phyloP scores from a whole-genome alignment of 2,888 invertebrate species.

The Acanthosepion pharaonis region DNA sequence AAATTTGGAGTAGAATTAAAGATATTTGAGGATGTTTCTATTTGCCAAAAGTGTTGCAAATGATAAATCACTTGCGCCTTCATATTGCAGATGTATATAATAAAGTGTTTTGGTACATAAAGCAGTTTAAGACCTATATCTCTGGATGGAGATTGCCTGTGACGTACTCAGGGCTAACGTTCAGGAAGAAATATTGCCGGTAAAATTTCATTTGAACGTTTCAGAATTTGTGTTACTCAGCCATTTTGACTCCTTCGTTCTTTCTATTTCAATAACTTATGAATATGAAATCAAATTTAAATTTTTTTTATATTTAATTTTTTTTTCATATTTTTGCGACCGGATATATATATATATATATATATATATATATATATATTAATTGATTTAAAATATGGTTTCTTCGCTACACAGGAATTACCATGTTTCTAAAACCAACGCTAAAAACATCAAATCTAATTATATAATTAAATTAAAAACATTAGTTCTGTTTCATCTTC shows the following conservation, averaged over 20 bases:
- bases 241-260: not conserved
- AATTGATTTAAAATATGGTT: no score
- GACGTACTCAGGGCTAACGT: not conserved
- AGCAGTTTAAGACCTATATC: not conserved
- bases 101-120: not conserved
- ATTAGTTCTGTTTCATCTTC: no score
- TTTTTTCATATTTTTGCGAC: no score
- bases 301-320: not conserved
- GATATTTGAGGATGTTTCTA: slow-evolving; percentile 21
- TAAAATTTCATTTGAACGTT: not conserved
- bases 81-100: slow-evolving; percentile 22
- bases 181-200: not conserved
- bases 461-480: no score
- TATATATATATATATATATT: not conserved
- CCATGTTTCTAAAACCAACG: no score
- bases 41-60: not conserved
- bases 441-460: no score
- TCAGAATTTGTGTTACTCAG: not conserved
- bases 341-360: not conserved
- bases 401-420: no score
- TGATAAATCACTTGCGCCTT: not conserved
- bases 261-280: not conserved
- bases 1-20: slow-evolving; percentile 22
- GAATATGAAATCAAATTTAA: not conserved
- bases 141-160: not conserved